Evolutionary conservation across 1,140 invertebrate species (phyloP).

Genomic region (Lasaia peninsularis): DNA sequence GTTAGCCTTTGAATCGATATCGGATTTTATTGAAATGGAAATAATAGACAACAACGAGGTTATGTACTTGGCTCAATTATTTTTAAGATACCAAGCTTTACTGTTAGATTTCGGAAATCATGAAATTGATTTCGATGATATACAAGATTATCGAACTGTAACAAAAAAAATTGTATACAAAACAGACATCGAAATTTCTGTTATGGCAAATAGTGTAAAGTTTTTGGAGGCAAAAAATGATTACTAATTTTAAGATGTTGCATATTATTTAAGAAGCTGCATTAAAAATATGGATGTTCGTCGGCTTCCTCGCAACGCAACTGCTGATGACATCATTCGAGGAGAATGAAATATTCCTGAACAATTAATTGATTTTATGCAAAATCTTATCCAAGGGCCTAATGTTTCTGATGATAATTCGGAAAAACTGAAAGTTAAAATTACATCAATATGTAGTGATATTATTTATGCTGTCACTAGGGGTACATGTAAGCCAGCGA

Average conservation of each 20-base stretch:
- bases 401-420: conserved; percentile 31
- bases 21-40: conserved; percentile 21
- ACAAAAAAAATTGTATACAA: conserved; percentile 47
- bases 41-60: conserved; percentile 32
- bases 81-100: conserved; percentile 34
- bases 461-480: conserved; percentile 41
- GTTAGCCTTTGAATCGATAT: conserved; percentile 16
- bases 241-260: conserved; percentile 37
- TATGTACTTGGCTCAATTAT: conserved; percentile 32
- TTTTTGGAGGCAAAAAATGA: conserved; percentile 34
- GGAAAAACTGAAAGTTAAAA: conserved; percentile 24
- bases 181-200: conserved; percentile 35
- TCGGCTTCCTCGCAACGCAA: conserved; percentile 31
- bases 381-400: conserved; percentile 33
- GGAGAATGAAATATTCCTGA: conserved; percentile 48
- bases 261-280: conserved; percentile 38
- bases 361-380: conserved; percentile 41
- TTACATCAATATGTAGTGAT: conserved; percentile 46
- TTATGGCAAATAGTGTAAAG: conserved; percentile 28
- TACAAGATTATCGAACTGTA: conserved; percentile 40
- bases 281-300: conserved; percentile 31
- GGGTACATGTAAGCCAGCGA: conserved; percentile 37
- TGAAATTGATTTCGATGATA: conserved; percentile 28
- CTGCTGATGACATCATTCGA: conserved; percentile 43
- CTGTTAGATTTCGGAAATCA: conserved; percentile 28